Evolutionary conservation across 2,888 invertebrate species (phyloP).

Genomic region (Creontiades dilutus): DNA sequence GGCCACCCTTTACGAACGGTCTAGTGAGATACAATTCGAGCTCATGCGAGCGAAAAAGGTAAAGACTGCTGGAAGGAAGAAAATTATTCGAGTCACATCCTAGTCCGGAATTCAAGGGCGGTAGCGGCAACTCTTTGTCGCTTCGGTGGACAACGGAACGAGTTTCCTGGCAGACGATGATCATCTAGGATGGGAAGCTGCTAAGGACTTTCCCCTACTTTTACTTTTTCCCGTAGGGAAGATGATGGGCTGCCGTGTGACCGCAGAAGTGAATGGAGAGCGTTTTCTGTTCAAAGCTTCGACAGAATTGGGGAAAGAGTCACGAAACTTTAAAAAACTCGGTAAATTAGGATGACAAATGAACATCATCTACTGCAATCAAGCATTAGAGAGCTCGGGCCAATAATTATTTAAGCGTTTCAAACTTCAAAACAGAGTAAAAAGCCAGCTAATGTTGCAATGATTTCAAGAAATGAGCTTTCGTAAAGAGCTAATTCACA

Average conservation of each 20-base stretch:
- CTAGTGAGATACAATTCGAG: constrained; percentile 24
- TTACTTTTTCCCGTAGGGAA: constrained; percentile 21
- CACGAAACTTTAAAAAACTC: too few species aligned
- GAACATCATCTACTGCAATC: too few species aligned
- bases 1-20: constrained; percentile 5
- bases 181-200: constrained; percentile 27
- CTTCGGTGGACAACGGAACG: constrained; percentile 17
- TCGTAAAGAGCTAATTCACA: too few species aligned
- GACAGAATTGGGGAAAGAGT: too few species aligned
- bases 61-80: not conserved
- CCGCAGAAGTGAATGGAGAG: too few species aligned
- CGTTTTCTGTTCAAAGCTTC: too few species aligned
- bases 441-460: too few species aligned
- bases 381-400: too few species aligned
- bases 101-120: constrained; percentile 17
- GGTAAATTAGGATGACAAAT: too few species aligned
- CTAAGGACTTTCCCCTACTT: constrained; percentile 18
- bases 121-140: constrained; percentile 27
- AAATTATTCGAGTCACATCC: constrained; percentile 46
- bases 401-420: too few species aligned
- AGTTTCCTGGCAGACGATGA: constrained; percentile 19
- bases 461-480: too few species aligned
- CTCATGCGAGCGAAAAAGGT: constrained; percentile 11
- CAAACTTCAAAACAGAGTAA: too few species aligned
- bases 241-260: not conserved